phyloP scores from a whole-genome alignment of 2,888 invertebrate species.

The Acanthopleura granulata region DNA sequence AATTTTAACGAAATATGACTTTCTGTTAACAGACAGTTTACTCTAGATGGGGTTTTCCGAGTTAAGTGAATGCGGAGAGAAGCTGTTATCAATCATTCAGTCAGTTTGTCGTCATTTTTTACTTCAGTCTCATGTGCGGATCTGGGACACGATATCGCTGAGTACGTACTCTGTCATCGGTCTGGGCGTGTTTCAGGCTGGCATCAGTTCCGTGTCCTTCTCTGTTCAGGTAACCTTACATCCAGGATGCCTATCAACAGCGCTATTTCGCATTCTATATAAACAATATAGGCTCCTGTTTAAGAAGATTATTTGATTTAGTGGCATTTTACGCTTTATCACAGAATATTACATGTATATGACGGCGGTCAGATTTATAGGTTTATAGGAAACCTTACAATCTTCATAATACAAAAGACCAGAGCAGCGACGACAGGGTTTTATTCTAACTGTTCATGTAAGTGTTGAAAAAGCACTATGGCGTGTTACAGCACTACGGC shows the following conservation, averaged over 20 bases:
- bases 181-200: conserved; percentile 89
- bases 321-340: background rate
- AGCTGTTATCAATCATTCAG: too few species aligned
- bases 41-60: too few species aligned
- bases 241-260: too few species aligned
- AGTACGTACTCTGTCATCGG: conserved; percentile 92
- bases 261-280: too few species aligned
- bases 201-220: conserved; percentile 89
- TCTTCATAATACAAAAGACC: background rate
- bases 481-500: too few species aligned
- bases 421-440: background rate
- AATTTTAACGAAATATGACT: too few species aligned
- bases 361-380: background rate
- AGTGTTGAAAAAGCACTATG: too few species aligned
- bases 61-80: too few species aligned
- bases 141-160: conserved; percentile 92
- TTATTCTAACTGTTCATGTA: too few species aligned
- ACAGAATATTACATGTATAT: background rate
- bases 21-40: too few species aligned
- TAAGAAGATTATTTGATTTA: background rate
- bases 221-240: conserved; percentile 36
- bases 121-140: conserved; percentile 79
- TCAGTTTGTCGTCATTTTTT: too few species aligned
- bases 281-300: too few species aligned
- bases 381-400: background rate